Evolutionary conservation across 2,888 invertebrate genomes (phyloP).

Genomic region (Ectobius pallidus): DNA sequence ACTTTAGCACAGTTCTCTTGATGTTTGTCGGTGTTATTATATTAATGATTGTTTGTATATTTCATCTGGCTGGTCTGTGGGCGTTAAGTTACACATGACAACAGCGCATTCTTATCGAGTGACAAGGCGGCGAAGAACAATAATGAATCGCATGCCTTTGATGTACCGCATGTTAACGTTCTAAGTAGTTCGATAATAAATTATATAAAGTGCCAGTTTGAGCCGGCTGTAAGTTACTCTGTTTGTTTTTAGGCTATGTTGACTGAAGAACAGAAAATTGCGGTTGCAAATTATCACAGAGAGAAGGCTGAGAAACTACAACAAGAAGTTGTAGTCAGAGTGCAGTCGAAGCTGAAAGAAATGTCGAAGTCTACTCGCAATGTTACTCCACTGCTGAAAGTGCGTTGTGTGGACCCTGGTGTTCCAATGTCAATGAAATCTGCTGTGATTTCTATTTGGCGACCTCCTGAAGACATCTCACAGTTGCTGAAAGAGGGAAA

Average conservation of each 20-base stretch:
- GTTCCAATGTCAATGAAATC: neutral
- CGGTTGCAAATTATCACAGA: constrained; percentile 41
- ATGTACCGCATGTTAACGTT: too few relatives aligned
- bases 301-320: constrained; percentile 47
- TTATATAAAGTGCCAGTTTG: too few relatives aligned
- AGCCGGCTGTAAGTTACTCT: too few relatives aligned
- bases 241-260: constrained; percentile 44
- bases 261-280: constrained; percentile 42
- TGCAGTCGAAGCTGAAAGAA: constrained; percentile 49
- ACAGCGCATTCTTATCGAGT: too few relatives aligned
- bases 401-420: constrained; percentile 32
- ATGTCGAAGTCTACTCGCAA: constrained; percentile 48
- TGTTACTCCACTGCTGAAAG: constrained; percentile 56
- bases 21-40: too few relatives aligned
- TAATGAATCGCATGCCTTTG: too few relatives aligned
- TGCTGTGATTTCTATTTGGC: constrained; percentile 71
- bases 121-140: too few relatives aligned
- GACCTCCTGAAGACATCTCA: constrained; percentile 65
- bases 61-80: too few relatives aligned
- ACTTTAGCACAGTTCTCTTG: too few relatives aligned
- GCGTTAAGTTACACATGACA: too few relatives aligned
- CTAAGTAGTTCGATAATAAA: too few relatives aligned
- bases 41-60: too few relatives aligned
- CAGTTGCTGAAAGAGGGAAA: constrained; percentile 67
- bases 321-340: constrained; percentile 48